These are phyloP conservation scores for Erebia aethiops DNA, from an alignment of 2,888 invertebrate species.

Conservation along the genomic window DNA sequence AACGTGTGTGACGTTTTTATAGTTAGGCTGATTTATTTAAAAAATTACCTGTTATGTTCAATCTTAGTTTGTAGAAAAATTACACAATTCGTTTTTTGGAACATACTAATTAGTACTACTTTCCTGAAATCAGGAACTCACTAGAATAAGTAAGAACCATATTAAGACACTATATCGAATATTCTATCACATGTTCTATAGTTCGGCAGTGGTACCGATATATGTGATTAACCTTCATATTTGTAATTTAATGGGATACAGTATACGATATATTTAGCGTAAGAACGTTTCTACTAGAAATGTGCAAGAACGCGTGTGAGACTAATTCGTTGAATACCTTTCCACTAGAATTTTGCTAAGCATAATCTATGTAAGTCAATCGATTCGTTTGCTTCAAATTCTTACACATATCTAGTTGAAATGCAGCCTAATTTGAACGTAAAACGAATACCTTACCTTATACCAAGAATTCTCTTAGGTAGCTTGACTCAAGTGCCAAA, in stretches of 20 bases:
- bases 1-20: background rate
- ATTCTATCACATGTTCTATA: background rate
- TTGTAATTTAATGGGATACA: background rate
- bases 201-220: background rate
- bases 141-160: background rate
- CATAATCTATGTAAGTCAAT: background rate
- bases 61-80: constrained; percentile 4
- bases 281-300: background rate
- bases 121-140: background rate
- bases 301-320: background rate
- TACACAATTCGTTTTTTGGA: constrained; percentile 7
- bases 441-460: background rate
- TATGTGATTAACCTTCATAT: too few relatives aligned
- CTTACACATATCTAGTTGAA: background rate
- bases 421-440: background rate
- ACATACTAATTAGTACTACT: background rate
- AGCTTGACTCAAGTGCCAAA: too few relatives aligned
- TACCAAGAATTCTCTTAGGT: too few relatives aligned
- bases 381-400: background rate
- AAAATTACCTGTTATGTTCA: background rate
- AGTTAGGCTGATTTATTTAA: background rate
- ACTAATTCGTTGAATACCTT: background rate
- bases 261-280: background rate
- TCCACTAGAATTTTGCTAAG: background rate
- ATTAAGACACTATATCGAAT: background rate